These are phyloP conservation scores for Drosophila jambulina DNA, from an alignment of 1,140 invertebrate species.

Conservation along the genomic window DNA sequence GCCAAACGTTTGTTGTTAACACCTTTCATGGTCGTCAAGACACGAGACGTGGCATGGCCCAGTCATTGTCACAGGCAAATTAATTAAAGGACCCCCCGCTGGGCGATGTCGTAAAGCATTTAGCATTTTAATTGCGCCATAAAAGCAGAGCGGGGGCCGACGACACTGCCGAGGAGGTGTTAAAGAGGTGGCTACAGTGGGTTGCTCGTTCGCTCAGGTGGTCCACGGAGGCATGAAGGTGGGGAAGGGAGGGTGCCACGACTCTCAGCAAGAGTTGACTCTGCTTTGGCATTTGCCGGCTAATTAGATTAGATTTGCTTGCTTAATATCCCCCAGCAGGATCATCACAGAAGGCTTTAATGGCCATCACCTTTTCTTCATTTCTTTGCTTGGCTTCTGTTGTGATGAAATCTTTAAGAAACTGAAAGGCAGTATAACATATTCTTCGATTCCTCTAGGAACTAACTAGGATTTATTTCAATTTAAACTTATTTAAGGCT, in stretches of 20 bases:
- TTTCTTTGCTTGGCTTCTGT: background rate
- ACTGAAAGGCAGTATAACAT: conserved; percentile 3
- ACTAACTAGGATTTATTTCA: background rate
- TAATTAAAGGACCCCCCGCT: conserved; percentile 70
- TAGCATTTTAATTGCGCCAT: conserved; percentile 80
- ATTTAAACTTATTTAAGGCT: background rate
- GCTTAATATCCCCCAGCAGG: conserved; percentile 29
- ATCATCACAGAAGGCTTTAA: conserved; percentile 53
- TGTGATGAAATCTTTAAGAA: conserved; percentile 6
- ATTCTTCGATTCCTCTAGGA: background rate
- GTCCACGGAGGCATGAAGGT: background rate
- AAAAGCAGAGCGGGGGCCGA: conserved; percentile 46
- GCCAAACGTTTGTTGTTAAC: conserved; percentile 65
- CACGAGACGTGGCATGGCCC: conserved; percentile 36
- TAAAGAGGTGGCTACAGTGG: conserved; percentile 15
- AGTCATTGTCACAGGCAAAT: conserved; percentile 63
- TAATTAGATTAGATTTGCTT: conserved; percentile 78
- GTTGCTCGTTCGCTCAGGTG: conserved; percentile 13
- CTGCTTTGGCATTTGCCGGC: conserved; percentile 64
- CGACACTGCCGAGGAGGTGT: conserved; percentile 3
- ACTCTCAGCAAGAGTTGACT: conserved; percentile 30
- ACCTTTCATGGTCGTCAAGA: conserved; percentile 71
- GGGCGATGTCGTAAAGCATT: conserved; percentile 73
- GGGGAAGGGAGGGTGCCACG: background rate
- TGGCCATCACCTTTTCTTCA: background rate